phyloP scores from a whole-genome alignment of 2,113 vertebrate species.

The Tyto alba region DNA sequence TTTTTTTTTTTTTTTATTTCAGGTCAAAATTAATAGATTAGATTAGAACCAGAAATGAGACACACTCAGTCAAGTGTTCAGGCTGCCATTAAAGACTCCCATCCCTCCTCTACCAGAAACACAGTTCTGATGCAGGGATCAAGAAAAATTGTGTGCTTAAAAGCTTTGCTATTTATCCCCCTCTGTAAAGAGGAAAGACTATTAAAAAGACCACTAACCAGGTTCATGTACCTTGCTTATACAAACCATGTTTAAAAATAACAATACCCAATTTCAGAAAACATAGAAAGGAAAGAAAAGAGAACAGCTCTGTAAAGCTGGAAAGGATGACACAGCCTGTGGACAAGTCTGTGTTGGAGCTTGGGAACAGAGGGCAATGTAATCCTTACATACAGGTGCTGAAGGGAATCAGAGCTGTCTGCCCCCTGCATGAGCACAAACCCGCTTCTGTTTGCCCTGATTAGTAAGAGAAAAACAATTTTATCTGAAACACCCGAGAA shows the following conservation, averaged over 20 bases:
- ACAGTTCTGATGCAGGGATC: not conserved
- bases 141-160: not conserved
- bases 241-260: not conserved
- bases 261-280: not conserved
- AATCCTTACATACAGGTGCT: not conserved
- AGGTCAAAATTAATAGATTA: not conserved
- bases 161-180: not conserved
- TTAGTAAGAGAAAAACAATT: not conserved
- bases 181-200: not conserved
- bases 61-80: not conserved
- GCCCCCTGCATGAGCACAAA: not conserved
- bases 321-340: not conserved
- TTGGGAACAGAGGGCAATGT: fast-evolving
- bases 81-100: not conserved
- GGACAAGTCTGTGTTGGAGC: not conserved
- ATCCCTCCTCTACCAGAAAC: not conserved
- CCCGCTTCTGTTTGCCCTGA: not conserved
- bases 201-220: not conserved
- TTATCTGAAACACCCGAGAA: not conserved
- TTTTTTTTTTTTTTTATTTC: not conserved
- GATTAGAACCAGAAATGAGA: not conserved
- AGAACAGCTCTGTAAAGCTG: not conserved
- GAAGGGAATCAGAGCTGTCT: not conserved
- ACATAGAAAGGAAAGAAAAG: not conserved
- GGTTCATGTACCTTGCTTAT: not conserved